phyloP scores from a whole-genome alignment of 2,797 vertebrate genomes.

The Brachyrhaphis roseni region DNA sequence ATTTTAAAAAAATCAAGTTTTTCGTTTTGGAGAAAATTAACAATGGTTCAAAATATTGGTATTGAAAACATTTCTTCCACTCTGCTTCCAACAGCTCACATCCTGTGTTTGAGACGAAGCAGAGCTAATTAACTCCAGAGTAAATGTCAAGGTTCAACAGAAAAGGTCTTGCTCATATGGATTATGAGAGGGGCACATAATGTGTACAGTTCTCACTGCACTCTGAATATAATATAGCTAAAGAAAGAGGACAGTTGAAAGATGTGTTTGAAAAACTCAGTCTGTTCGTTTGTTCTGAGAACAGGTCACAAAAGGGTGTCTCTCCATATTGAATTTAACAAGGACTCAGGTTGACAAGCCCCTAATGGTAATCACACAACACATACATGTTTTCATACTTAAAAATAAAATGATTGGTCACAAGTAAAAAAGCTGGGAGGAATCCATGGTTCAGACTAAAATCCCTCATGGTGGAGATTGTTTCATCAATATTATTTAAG shows the following conservation, averaged over 20 bases:
- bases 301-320: neutral
- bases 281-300: neutral
- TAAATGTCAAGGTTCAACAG: conserved; percentile 61
- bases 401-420: neutral
- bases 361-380: neutral
- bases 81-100: conserved; percentile 16
- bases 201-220: conserved; percentile 25
- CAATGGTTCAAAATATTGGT: conserved; percentile 3
- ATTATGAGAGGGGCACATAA: conserved; percentile 19
- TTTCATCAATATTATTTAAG: neutral
- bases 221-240: conserved; percentile 26
- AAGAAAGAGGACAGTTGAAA: conserved; percentile 2
- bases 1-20: neutral
- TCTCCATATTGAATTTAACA: neutral
- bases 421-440: neutral
- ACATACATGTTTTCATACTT: neutral
- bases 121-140: conserved; percentile 27
- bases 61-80: conserved; percentile 38
- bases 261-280: neutral
- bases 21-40: neutral
- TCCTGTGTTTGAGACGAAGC: conserved; percentile 33
- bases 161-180: conserved; percentile 46
- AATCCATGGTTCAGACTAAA: neutral
- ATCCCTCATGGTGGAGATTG: neutral
- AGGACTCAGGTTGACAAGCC: neutral